These are phyloP conservation scores for Trissonchulus sp. DNA, from an alignment of 2,888 invertebrate species.

Conservation along the genomic window DNA sequence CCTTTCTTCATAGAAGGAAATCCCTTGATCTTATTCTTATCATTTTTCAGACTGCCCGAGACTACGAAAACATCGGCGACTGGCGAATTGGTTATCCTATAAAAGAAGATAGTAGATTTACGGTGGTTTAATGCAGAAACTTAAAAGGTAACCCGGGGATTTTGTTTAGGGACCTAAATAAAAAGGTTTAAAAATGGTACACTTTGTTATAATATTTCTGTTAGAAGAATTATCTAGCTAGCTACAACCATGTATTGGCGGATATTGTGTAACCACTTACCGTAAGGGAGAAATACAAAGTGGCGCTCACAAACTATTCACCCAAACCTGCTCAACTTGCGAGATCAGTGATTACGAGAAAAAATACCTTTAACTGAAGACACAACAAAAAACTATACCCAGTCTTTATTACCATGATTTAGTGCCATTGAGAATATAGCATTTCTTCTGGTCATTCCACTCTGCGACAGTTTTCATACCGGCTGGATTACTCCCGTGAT, in stretches of 20 bases:
- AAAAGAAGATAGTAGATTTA: conserved; percentile 32
- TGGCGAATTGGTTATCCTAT: conserved; percentile 89
- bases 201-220: no score
- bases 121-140: not conserved
- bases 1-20: conserved; percentile 84
- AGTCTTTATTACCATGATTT: conserved; percentile 69
- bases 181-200: no score
- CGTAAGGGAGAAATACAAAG: no score
- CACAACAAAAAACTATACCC: not conserved
- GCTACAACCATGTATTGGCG: no score
- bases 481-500: conserved; percentile 86
- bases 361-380: not conserved
- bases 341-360: no score
- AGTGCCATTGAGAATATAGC: conserved; percentile 76
- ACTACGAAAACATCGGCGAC: conserved; percentile 84
- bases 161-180: not conserved
- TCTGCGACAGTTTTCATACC: conserved; percentile 65
- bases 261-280: no score
- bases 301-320: no score
- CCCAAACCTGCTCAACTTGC: no score
- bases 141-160: no score
- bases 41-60: conserved; percentile 84
- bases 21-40: conserved; percentile 64
- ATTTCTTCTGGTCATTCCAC: conserved; percentile 72
- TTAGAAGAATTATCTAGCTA: no score